Evolutionary conservation across 2,113 vertebrate genomes (phyloP).

Genomic region (Xiphias gladius): DNA sequence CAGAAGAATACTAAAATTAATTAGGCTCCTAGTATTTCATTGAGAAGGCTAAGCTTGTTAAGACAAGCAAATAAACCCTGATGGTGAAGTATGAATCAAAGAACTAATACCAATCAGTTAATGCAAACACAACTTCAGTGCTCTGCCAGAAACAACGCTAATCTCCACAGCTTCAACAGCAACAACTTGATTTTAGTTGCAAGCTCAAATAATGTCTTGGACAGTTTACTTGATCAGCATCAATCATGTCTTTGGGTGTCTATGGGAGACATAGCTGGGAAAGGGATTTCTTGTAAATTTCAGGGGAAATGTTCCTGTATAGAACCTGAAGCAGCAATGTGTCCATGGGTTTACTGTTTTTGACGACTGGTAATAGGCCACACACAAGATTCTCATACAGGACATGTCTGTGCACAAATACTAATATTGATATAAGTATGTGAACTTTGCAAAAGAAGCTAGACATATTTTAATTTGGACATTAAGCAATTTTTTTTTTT

Average conservation of each 20-base stretch:
- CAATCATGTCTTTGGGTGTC: background rate
- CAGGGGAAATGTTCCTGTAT: background rate
- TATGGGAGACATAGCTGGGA: background rate
- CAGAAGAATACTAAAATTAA: background rate
- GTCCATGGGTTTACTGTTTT: background rate
- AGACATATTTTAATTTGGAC: no score
- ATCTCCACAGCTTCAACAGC: background rate
- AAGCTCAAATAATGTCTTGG: no score
- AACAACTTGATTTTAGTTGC: background rate
- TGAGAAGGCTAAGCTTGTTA: background rate
- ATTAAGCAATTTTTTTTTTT: background rate
- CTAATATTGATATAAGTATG: no score
- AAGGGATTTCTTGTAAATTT: background rate
- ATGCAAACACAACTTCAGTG: conserved; percentile 1
- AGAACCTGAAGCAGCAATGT: background rate
- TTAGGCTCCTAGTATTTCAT: background rate
- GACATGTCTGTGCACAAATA: no score
- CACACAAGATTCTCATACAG: no score
- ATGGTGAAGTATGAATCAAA: background rate
- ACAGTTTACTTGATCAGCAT: background rate
- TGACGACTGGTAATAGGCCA: no score
- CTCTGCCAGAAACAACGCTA: background rate
- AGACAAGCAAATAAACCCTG: background rate
- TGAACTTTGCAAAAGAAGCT: background rate
- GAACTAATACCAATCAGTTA: background rate